Evolutionary conservation across 2,888 invertebrate genomes (phyloP), one percentile per base, ranked within the genome.

Genomic region (Microctonus aethiopoides): DNA sequence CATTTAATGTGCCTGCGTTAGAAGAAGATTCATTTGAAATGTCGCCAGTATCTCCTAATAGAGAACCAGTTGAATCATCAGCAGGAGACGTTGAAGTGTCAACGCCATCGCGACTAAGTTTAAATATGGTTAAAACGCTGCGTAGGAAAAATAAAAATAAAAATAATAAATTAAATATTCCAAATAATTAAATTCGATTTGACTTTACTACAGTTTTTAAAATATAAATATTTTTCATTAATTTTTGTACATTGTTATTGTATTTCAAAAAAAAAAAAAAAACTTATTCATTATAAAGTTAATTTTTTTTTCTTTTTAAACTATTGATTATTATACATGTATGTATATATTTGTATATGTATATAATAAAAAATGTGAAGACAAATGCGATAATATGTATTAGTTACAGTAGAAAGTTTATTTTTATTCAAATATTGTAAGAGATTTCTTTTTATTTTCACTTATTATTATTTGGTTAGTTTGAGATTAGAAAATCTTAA

Each of bases 261-360:
- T 51, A 29, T 63, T 20, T 51, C 29, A 63, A 63, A 26, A 63
- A 11, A 63, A 22, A 51, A 51, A 63, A 51, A 51, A 46, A 63
- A 11, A 63, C 29, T 63, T 51, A 51, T 59, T 32, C 11, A 63
- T 16, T 46, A 63, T 20, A 51, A n/a, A 51, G 13, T 32, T 32
- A 63, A 41, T 39, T 24, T 59, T 32, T 20, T 63, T 16, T 59
- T 32, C 10, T 51, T 16, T 32, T 51, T 46, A 7, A 39, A 39
- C 10, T 24, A 41, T 24, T 22, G 22, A 41, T 24, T 24, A n/a
- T n/a, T n/a, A n/a, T n/a, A n/a, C n/a, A n/a, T n/a, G n/a, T n/a
- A n/a, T n/a, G 22, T 34, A 59, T 52, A 71, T 73, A 65, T 69
- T 72, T 51, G 57, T 65, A 16, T 46, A 46, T n/a, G 16, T 16